Conservation (phyloP, 2,888 invertebrate species). For the Hoplodrina blanda region DNA sequence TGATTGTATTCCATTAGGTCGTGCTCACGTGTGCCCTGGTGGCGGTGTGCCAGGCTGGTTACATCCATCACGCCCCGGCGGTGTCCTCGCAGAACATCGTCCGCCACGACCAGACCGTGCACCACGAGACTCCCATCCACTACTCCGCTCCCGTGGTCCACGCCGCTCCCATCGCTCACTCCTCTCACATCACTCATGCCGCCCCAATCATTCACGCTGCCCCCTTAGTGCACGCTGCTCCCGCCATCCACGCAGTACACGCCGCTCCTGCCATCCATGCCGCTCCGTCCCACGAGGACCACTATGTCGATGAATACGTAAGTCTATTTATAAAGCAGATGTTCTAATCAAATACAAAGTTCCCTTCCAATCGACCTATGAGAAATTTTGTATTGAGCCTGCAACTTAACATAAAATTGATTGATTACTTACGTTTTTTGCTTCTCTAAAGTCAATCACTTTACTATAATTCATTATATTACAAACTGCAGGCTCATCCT, state of each 20-base stretch:
- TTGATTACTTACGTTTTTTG: constrained; percentile 49
- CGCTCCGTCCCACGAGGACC: constrained; percentile 76
- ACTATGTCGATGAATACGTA: constrained; percentile 88
- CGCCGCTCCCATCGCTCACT: constrained; percentile 60
- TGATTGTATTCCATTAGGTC: constrained; percentile 70
- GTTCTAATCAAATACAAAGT: constrained; percentile 2
- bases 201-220: constrained; percentile 63
- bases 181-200: constrained; percentile 58
- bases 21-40: constrained; percentile 79
- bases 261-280: constrained; percentile 46
- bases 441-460: neutral
- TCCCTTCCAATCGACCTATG: constrained; percentile 26
- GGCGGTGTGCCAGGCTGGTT: constrained; percentile 83
- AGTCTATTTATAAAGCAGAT: constrained; percentile 56
- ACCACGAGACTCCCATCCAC: constrained; percentile 81
- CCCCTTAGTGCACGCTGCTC: constrained; percentile 51
- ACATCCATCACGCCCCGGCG: constrained; percentile 85
- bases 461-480: constrained; percentile 1
- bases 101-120: constrained; percentile 81
- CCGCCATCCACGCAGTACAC: constrained; percentile 27
- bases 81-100: constrained; percentile 88
- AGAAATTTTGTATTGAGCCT: constrained; percentile 25
- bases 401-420: constrained; percentile 38
- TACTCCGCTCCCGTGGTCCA: constrained; percentile 71
- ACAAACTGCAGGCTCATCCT: constrained; percentile 82